Evolutionary conservation across 2,797 vertebrate genomes (phyloP).

Genomic region (Hirundo rustica): DNA sequence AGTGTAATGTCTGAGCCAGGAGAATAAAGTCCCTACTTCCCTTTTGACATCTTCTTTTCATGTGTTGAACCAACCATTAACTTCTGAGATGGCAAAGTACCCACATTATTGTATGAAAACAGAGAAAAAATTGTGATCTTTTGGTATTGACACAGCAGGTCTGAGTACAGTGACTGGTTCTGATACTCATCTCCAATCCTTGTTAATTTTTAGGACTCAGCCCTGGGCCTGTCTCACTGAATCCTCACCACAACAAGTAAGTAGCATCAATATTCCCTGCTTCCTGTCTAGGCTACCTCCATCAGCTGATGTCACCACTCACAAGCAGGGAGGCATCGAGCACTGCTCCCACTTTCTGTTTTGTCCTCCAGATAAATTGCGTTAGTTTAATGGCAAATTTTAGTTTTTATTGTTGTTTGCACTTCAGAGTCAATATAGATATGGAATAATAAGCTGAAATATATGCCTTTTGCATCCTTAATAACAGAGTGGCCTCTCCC

Average conservation of each 20-base stretch:
- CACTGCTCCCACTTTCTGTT: not conserved
- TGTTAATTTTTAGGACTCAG: not conserved
- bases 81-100: not conserved
- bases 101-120: not conserved
- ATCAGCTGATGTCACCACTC: not conserved
- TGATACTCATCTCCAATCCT: not conserved
- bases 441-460: constrained; percentile 56
- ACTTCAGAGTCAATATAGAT: constrained; percentile 49
- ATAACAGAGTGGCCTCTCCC: not conserved
- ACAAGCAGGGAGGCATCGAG: fast-evolving
- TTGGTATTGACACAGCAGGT: not conserved
- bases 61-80: not conserved
- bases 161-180: not conserved
- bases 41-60: not conserved
- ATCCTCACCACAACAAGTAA: not conserved
- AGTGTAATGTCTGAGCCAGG: not conserved
- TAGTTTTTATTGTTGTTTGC: constrained; percentile 48
- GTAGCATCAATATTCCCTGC: not conserved
- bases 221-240: not conserved
- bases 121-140: not conserved
- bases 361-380: constrained; percentile 38
- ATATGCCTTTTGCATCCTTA: constrained; percentile 40
- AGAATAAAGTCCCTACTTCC: not conserved
- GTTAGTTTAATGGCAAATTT: constrained; percentile 57
- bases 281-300: not conserved